phyloP scores from a whole-genome alignment of 1,140 invertebrate genomes.

The Drosophila erecta region DNA sequence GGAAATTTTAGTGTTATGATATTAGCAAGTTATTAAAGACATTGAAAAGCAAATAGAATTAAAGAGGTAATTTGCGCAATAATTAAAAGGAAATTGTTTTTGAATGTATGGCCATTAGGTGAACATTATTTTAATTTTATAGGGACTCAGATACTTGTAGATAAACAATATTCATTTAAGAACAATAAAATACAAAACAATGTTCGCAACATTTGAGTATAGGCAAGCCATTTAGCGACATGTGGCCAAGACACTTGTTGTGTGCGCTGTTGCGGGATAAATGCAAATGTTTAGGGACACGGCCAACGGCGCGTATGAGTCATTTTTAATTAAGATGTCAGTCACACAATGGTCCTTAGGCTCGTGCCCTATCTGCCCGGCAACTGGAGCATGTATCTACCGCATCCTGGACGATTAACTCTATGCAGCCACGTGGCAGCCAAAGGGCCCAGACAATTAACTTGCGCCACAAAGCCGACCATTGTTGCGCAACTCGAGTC shows the following conservation, averaged over 20 bases:
- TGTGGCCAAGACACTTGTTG: conserved; percentile 68
- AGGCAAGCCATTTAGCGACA: background rate
- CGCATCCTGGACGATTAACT: conserved; percentile 56
- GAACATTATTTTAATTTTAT: background rate
- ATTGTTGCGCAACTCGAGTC: conserved; percentile 22
- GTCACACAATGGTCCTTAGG: conserved; percentile 17
- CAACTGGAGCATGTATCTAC: conserved; percentile 41
- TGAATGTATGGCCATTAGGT: background rate
- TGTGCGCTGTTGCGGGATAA: conserved; percentile 40
- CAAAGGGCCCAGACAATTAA: conserved; percentile 61
- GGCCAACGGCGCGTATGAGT: conserved; percentile 30
- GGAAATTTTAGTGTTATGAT: background rate
- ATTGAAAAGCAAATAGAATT: background rate
- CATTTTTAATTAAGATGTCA: conserved; percentile 75
- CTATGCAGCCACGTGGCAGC: conserved; percentile 38
- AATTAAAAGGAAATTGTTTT: background rate
- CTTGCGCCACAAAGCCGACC: conserved; percentile 34
- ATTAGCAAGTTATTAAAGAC: background rate
- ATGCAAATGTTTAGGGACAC: conserved; percentile 44
- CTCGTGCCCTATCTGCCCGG: conserved; percentile 62
- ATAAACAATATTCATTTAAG: background rate
- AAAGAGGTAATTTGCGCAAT: background rate
- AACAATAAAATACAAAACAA: background rate
- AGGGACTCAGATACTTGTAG: background rate
- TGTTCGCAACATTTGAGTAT: conserved; percentile 1